phyloP scores from a whole-genome alignment of 2,797 vertebrate species.

The Anolis apletophallus region DNA sequence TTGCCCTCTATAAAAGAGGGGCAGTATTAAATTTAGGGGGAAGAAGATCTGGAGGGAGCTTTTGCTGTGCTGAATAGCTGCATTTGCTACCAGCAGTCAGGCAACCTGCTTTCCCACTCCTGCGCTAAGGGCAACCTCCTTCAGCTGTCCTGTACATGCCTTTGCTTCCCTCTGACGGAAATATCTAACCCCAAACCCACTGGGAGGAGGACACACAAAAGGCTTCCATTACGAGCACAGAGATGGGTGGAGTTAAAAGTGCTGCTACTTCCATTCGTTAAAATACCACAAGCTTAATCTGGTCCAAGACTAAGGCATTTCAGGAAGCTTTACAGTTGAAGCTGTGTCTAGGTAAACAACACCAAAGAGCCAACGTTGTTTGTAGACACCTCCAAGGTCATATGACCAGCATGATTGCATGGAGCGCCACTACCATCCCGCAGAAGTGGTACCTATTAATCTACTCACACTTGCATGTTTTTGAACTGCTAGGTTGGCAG shows the following conservation, averaged over 20 bases:
- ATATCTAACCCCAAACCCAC: background rate
- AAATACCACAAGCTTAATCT: background rate
- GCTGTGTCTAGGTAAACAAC: too few species aligned
- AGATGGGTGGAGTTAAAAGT: background rate
- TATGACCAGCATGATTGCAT: too few species aligned
- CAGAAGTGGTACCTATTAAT: too few species aligned
- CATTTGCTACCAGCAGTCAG: background rate
- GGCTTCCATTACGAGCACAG: background rate
- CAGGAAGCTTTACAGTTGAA: background rate
- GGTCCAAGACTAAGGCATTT: background rate
- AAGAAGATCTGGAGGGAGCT: background rate
- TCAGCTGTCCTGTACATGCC: background rate
- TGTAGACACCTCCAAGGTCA: too few species aligned
- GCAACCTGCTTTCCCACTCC: background rate
- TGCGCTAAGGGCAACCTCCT: background rate
- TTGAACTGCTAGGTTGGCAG: too few species aligned
- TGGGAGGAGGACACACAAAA: background rate
- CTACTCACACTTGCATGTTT: too few species aligned
- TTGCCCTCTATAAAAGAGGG: slow-evolving; percentile 11
- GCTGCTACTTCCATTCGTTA: background rate
- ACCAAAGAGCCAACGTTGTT: too few species aligned
- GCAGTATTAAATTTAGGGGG: background rate
- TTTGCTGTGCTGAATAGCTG: background rate
- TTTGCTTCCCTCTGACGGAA: background rate
- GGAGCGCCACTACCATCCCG: too few species aligned